These are phyloP conservation scores for Cylas formicarius DNA, from an alignment of 1,140 invertebrate genomes.

Conservation along the genomic window DNA sequence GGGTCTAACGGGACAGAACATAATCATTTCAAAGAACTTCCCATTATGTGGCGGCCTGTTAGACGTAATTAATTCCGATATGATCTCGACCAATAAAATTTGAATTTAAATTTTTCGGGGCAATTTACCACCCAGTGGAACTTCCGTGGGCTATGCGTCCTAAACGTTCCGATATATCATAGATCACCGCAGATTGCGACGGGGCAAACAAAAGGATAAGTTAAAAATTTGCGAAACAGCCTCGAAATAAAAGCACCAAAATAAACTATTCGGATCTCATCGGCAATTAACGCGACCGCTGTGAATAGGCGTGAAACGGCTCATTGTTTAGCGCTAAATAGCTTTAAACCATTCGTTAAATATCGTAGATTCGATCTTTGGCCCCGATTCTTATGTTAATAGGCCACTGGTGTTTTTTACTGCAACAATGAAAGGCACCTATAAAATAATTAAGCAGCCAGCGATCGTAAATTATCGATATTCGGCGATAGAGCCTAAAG, in stretches of 20 bases:
- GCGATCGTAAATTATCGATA: conserved; percentile 19
- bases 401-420: conserved; percentile 24
- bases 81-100: too few relatives aligned
- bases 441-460: conserved; percentile 24
- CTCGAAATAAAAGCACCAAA: conserved; percentile 2
- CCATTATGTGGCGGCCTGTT: too few relatives aligned
- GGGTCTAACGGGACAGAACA: too few relatives aligned
- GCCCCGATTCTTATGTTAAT: conserved; percentile 24
- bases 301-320: conserved; percentile 21
- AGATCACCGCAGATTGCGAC: too few relatives aligned
- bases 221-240: too few relatives aligned
- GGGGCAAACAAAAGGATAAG: too few relatives aligned
- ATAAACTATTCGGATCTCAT: conserved; percentile 5
- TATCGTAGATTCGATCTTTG: conserved; percentile 21
- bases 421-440: conserved; percentile 13
- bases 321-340: conserved; percentile 22
- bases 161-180: too few relatives aligned
- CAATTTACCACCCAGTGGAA: too few relatives aligned
- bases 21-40: too few relatives aligned
- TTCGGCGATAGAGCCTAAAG: conserved; percentile 10
- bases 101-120: too few relatives aligned
- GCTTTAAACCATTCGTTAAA: conserved; percentile 15
- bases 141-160: too few relatives aligned
- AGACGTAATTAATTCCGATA: too few relatives aligned
- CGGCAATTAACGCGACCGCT: conserved; percentile 12